Evolutionary conservation across 2,888 invertebrate genomes (phyloP), one percentile per base, ranked within the genome.

Genomic region (Dryocosmus kuriphilus): DNA sequence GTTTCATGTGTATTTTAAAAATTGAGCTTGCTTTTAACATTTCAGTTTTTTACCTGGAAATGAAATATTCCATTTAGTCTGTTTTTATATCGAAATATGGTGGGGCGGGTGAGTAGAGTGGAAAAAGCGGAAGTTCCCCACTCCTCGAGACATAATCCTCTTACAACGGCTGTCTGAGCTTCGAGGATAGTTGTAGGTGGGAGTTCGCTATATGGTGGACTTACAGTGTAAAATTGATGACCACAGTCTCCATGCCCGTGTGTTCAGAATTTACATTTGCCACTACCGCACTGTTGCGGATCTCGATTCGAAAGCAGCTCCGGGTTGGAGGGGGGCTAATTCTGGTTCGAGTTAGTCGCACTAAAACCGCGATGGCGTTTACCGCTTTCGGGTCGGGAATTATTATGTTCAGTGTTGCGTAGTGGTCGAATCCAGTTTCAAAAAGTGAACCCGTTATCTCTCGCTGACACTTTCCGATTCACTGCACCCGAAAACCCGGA

Each of bases 151-250:
- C 57, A 65, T 80, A 80, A 80, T 80, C 80, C 80, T 81, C 79
- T 81, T 80, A 81, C 22, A 65, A 51, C 16, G 62, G n/a, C 62
- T 62, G 30, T 61, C 19, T 30, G 73, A 46, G 74, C 16, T 46
- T 19, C 22, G n/a, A 19, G 30, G 65, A n/a, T 51, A 65, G 63
- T 61, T 73, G 75, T 65, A 61, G 75, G 55, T n/a, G 30, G 35
- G 38, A 55, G 41, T 30, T 38, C 80, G 83, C 85, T 88, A 83
- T 87, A 87, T 89, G 86, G 86, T 84, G 86, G 86, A 87, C 88
- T 88, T 88, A 87, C 86, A 82, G 83, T 79, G 86, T 85, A 87
- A 85, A 89, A 89, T 89, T 88, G 89, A 89, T 89, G 88, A 88
- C 88, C 86, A 77, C 85, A 82, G 82, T 62, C 82, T 81, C 80